Conservation (phyloP, 2,888 invertebrate species). For the Epistrophe grossulariae region DNA sequence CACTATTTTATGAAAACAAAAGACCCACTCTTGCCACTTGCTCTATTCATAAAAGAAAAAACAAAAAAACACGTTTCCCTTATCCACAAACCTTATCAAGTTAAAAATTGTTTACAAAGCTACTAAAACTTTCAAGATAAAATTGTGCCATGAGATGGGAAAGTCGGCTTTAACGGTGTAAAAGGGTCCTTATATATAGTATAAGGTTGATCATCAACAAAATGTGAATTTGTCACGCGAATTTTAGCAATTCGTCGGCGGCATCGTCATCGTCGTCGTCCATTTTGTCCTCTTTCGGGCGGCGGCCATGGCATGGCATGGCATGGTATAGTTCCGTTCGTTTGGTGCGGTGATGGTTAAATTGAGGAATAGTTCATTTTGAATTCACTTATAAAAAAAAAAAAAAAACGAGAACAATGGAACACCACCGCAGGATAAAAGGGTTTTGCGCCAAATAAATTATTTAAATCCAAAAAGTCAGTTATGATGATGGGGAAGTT, state of each 20-base stretch:
- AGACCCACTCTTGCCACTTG: background rate
- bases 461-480: slow-evolving; percentile 57
- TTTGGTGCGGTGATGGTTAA: background rate
- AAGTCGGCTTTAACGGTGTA: background rate
- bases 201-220: slow-evolving; percentile 9
- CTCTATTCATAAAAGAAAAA: background rate
- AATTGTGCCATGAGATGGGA: slow-evolving; percentile 10
- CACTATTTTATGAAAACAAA: slow-evolving; percentile 32
- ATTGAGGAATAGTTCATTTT: slow-evolving; percentile 42
- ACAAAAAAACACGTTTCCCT: slow-evolving; percentile 8
- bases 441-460: slow-evolving; percentile 62
- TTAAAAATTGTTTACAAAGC: slow-evolving; percentile 74
- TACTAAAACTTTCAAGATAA: slow-evolving; percentile 73
- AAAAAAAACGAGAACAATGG: slow-evolving; percentile 42
- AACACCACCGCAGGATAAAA: slow-evolving; percentile 37
- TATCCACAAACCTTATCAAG: slow-evolving; percentile 65
- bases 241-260: slow-evolving; percentile 41
- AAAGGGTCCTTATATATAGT: background rate
- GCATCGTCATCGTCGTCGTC: background rate
- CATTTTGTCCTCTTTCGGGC: slow-evolving; percentile 2
- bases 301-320: background rate
- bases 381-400: slow-evolving; percentile 51
- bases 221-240: slow-evolving; percentile 72
- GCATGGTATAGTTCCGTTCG: background rate
- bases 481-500: slow-evolving; percentile 1